Conservation (phyloP, 2,797 vertebrate genomes). For the Hydrolagus colliei region DNA sequence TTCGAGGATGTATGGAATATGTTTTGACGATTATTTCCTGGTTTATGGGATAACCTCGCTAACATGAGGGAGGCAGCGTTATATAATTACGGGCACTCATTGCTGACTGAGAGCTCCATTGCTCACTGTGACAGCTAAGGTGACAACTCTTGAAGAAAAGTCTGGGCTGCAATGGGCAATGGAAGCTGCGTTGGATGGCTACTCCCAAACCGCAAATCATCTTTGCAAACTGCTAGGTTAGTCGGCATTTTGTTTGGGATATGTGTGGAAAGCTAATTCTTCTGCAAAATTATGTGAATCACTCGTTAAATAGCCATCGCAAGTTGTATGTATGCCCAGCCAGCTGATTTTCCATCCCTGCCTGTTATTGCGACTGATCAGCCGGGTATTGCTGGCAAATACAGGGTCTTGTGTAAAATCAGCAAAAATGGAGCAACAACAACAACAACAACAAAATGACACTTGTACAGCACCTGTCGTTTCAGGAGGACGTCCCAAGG, state of each 20-base stretch:
- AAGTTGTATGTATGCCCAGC: neutral
- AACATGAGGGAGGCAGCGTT: neutral
- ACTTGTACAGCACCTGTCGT: too few species aligned
- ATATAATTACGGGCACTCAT: neutral
- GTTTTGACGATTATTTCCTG: too few species aligned
- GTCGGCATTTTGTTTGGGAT: neutral
- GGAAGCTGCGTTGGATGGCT: neutral
- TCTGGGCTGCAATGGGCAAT: neutral
- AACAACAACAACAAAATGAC: too few species aligned
- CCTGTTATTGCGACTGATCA: too few species aligned
- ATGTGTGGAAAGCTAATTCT: neutral
- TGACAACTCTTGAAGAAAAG: neutral
- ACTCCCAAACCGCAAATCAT: too few species aligned
- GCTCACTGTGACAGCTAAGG: neutral
- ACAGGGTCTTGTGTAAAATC: neutral
- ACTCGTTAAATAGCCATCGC: neutral
- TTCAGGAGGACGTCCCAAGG: too few species aligned
- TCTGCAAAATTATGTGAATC: neutral
- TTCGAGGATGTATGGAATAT: neutral
- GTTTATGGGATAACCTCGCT: neutral
- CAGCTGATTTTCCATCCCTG: neutral
- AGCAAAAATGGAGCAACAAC: neutral
- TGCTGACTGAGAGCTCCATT: neutral
- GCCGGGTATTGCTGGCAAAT: neutral
- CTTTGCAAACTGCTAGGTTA: neutral